A percentile compares a stretch with the other conserved stretches of the same genome.
These are phyloP conservation scores for Laupala kohalensis DNA, from an alignment of 1,140 invertebrate species.

Conservation along the genomic window DNA sequence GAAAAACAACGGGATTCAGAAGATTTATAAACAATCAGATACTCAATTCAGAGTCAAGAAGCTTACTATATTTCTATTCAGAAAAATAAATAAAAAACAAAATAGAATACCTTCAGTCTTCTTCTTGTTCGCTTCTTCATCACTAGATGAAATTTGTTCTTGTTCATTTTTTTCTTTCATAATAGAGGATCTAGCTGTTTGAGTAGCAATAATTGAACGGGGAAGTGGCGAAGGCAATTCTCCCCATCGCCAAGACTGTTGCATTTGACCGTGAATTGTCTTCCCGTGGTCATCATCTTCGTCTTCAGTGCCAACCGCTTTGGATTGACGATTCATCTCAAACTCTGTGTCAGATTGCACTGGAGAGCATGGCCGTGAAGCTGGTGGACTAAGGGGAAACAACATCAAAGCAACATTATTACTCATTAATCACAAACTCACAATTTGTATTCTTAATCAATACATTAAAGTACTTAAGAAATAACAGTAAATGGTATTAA, in stretches of 20 bases:
- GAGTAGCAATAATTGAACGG: conserved; percentile 8
- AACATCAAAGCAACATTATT: too few species aligned
- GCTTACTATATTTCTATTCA: too few species aligned
- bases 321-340: conserved; percentile 42
- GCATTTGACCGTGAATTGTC: neutral
- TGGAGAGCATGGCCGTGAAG: conserved; percentile 60
- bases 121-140: conserved; percentile 8
- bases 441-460: too few species aligned
- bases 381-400: too few species aligned
- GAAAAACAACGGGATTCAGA: too few species aligned
- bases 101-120: neutral
- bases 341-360: conserved; percentile 90
- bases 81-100: neutral
- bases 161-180: neutral
- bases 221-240: conserved; percentile 58
- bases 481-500: too few species aligned
- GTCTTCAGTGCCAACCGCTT: conserved; percentile 19
- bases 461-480: too few species aligned
- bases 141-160: neutral
- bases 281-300: conserved; percentile 27
- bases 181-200: neutral
- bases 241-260: conserved; percentile 86
- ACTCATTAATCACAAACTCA: too few species aligned
- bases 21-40: too few species aligned
- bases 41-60: too few species aligned